Base-by-base conservation (phyloP, 2,888 invertebrate species). In the Lasius fuliginosus region DNA sequence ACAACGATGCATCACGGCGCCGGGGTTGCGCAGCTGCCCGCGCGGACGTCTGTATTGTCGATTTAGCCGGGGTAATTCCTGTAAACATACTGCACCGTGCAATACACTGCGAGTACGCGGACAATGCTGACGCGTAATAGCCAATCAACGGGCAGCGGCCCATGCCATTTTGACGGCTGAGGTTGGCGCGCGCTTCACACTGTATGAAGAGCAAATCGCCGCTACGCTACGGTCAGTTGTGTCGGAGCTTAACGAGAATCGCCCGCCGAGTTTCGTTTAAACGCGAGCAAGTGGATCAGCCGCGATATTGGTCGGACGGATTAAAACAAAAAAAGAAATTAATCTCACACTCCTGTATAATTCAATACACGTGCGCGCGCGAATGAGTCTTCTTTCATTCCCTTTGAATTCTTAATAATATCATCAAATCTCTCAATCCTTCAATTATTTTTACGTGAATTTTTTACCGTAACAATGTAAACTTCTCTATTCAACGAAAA, bases 41-140 rank as follows among this genome's bases (percentile, higher is more conserved):
- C 5, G 23, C 23, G 60, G 23, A 79, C 30, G 58, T 33, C 42
- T 58, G 79, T 46, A 60, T 81, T 81, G 79, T 81, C 60, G 71
- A 71, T 71, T 71, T 30, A 71, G 71, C 46, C 46, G 58, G 30
- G n/a, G 71, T 81, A 81, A 81, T 81, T 81, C 71, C 71, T 46
- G 71, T 71, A 71, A 81, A 71, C 79, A 71, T 36, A 81, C 79
- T 71, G 60, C 79, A 49, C 11, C 71, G 60, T 36, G 36, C 71
- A 58, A 60, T 71, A 69, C 77, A 58, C 69, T 77, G 56, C 77
- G 33, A 77, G 69, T 77, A 69, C 79, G 49, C 58, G 71, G 65
- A 71, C 83, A 69, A 84, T 81, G 81, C 81, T 65, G 69, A 71
- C 69, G 65, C 79, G 69, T 84, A 84, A 84, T 84, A 71, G 83